These are phyloP conservation scores for Bufo bufo DNA, from an alignment of 2,113 vertebrate species.

Conservation along the genomic window DNA sequence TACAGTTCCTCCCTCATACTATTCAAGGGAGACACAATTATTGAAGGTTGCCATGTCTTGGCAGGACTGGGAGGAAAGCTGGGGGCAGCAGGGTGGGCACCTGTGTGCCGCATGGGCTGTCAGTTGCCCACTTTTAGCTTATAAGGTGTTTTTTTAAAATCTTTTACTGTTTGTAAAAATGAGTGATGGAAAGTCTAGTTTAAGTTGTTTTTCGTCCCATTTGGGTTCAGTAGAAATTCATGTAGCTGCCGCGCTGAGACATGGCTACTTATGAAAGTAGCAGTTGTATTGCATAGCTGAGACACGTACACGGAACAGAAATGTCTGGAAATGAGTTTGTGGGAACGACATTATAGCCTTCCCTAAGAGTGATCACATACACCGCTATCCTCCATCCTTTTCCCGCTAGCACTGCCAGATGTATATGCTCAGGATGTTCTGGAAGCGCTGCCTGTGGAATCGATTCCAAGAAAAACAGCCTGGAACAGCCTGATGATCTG, in stretches of 20 bases:
- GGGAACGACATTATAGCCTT: not conserved
- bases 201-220: not conserved
- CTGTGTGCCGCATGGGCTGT: too few relatives aligned
- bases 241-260: not conserved
- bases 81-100: too few relatives aligned
- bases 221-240: not conserved
- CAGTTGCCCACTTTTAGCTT: too few relatives aligned
- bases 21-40: too few relatives aligned
- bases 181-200: not conserved
- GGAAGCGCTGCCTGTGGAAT: constrained; percentile 37
- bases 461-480: constrained; percentile 27
- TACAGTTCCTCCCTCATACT: too few relatives aligned
- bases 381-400: not conserved
- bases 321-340: not conserved
- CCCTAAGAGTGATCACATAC: not conserved
- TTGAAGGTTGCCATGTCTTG: too few relatives aligned
- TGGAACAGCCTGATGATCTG: constrained; percentile 1
- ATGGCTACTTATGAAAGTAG: not conserved
- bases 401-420: not conserved
- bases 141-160: too few relatives aligned
- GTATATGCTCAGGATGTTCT: constrained; percentile 36
- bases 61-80: too few relatives aligned
- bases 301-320: not conserved
- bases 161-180: not conserved
- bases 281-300: not conserved